Conservation (phyloP, 1,140 invertebrate species). For the Bombus difficillimus region DNA sequence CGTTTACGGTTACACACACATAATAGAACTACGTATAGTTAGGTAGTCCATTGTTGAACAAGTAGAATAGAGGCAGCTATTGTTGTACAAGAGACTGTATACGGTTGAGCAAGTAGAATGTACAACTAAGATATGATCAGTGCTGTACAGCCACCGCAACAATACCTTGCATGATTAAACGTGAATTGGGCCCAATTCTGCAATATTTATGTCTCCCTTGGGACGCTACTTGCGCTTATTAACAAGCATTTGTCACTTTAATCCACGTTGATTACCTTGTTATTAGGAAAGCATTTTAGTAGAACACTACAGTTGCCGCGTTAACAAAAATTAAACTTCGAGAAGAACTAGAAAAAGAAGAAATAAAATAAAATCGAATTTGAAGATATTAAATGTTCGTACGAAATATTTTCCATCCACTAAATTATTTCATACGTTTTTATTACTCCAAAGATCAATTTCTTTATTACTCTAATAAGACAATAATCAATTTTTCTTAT, state of each 20-base stretch:
- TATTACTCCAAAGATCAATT: too few species aligned
- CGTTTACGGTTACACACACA: not conserved
- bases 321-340: too few species aligned
- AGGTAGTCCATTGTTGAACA: not conserved
- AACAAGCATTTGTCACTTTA: not conserved
- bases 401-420: too few species aligned
- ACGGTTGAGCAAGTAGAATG: constrained; percentile 4
- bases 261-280: not conserved
- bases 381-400: too few species aligned
- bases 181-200: not conserved
- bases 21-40: not conserved
- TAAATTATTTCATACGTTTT: too few species aligned
- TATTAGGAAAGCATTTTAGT: too few species aligned
- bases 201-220: not conserved
- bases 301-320: too few species aligned
- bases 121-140: constrained; percentile 3
- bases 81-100: not conserved
- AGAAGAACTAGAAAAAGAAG: not conserved
- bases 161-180: constrained; percentile 11
- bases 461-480: too few species aligned
- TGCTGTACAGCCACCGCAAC: not conserved
- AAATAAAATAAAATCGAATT: too few species aligned
- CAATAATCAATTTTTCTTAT: too few species aligned
- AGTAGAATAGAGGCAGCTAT: not conserved
- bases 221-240: not conserved